phyloP scores from a whole-genome alignment of 2,797 vertebrate species.

The Brachyrhaphis roseni region DNA sequence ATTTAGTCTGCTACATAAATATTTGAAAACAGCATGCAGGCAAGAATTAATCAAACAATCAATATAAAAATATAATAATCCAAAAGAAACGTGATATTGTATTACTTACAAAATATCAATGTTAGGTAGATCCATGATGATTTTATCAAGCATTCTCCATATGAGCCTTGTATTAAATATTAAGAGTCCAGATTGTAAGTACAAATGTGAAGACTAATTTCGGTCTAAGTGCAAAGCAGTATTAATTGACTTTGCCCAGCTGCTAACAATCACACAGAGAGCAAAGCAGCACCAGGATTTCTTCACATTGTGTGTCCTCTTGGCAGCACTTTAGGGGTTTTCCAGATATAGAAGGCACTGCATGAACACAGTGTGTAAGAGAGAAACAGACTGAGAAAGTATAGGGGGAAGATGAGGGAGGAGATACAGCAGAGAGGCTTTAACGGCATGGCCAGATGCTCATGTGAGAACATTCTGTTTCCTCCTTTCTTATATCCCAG shows the following conservation, averaged over 20 bases:
- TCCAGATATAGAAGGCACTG: slow-evolving; percentile 67
- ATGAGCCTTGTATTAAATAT: slow-evolving; percentile 44
- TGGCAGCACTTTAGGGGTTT: slow-evolving; percentile 69
- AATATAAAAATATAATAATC: slow-evolving; percentile 20
- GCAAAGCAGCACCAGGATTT: slow-evolving; percentile 65
- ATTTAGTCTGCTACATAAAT: slow-evolving; percentile 9
- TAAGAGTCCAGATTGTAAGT: slow-evolving; percentile 38
- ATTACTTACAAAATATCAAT: slow-evolving; percentile 70
- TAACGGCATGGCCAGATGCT: slow-evolving; percentile 68
- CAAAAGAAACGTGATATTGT: slow-evolving; percentile 31
- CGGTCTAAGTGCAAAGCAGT: slow-evolving; percentile 59
- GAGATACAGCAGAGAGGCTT: slow-evolving; percentile 39
- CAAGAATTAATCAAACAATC: slow-evolving; percentile 18
- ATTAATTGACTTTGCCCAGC: slow-evolving; percentile 71
- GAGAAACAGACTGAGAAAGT: slow-evolving; percentile 20
- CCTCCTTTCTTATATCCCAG: slow-evolving; percentile 51
- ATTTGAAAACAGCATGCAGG: slow-evolving; percentile 31
- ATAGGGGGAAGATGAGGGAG: slow-evolving; percentile 32
- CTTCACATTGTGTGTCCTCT: slow-evolving; percentile 67
- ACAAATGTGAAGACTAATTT: slow-evolving; percentile 45
- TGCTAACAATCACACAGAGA: slow-evolving; percentile 72
- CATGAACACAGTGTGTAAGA: slow-evolving; percentile 23
- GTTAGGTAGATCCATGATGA: slow-evolving; percentile 62
- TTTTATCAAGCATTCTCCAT: slow-evolving; percentile 59
- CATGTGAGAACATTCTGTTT: slow-evolving; percentile 71